Evolutionary conservation across 2,113 vertebrate species (phyloP), one percentile per base, ranked within the genome.

Genomic region (Sapajus apella): DNA sequence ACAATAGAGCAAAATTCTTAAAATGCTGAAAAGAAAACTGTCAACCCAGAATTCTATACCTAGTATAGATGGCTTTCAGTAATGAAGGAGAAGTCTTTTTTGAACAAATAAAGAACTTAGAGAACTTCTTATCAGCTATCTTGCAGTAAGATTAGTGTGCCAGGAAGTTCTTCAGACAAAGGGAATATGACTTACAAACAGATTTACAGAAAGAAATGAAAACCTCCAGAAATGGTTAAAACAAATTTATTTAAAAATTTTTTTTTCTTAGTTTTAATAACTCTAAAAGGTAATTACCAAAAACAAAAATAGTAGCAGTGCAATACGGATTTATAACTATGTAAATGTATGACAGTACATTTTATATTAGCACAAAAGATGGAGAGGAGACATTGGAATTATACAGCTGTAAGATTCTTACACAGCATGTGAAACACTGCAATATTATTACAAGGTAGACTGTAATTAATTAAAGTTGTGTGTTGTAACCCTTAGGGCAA

Each of bases 391-490:
- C 3, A 6, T 4, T 17, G 0, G 17, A 23, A 10, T 37, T 3
- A 2, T 0, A 10, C 0, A 13, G 5, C 13, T 14, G 7, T 20
- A 37, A 45, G 3, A 9, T 5, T 61, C 27, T 30, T 64, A 4
- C 1, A 27, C 1, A 10, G 12, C 1, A 2, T 35, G 56, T 32
- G n/a, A 45, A 14, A 3, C 6, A 30, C 16, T 13, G 8, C 4
- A 17, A 0, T 37, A 8, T 9, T 35, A 12, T 50, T 8, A 21
- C 58, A 40, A 72, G 6, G 23, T 35, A 17, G 30, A n/a, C 37
- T 17, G 3, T 23, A 12, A 6, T 17, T 32, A 30, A 35, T 10
- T 43, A 9, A 21, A 55, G 32, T 4, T 20, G 27, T 35, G 32
- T 35, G 4, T 14, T 27, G 16, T 5, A 70, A 23, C 25, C 1